These are phyloP conservation scores for Tangara arthus DNA, from an alignment of 2,797 vertebrate genomes.

Conservation along the genomic window DNA sequence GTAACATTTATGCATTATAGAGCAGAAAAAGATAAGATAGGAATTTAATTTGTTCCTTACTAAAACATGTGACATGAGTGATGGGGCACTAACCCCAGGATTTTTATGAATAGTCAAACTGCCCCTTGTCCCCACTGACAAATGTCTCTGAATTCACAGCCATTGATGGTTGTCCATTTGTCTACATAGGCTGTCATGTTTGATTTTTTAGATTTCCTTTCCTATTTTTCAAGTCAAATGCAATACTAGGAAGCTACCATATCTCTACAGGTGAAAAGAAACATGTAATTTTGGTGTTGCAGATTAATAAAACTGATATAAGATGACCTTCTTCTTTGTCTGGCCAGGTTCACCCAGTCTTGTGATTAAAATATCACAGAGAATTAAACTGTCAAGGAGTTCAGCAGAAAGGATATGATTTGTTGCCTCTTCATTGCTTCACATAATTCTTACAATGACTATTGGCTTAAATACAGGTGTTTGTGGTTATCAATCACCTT, in stretches of 20 bases:
- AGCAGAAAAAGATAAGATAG: neutral
- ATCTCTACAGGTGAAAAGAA: neutral
- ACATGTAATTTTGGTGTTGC: neutral
- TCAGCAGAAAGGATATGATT: slow-evolving; percentile 38
- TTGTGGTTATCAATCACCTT: slow-evolving; percentile 72
- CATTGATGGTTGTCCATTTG: neutral
- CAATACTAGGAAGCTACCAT: neutral
- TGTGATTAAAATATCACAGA: slow-evolving; percentile 64
- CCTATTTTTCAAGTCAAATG: neutral
- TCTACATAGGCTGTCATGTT: neutral
- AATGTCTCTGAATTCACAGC: neutral
- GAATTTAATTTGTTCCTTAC: neutral
- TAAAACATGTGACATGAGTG: neutral
- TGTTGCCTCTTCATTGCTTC: slow-evolving; percentile 61
- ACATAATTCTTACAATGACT: slow-evolving; percentile 72
- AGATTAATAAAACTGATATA: neutral
- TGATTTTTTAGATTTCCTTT: neutral
- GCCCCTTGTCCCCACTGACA: neutral
- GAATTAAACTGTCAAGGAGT: slow-evolving; percentile 66
- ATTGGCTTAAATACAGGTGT: slow-evolving; percentile 79
- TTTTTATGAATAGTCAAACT: neutral
- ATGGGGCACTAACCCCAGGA: neutral
- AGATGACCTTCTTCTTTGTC: neutral
- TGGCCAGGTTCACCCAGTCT: neutral
- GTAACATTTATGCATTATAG: neutral